Evolutionary conservation across 2,888 invertebrate species (phyloP), one percentile per base, ranked within the genome.

Genomic region (Coleophora flavipennella): DNA sequence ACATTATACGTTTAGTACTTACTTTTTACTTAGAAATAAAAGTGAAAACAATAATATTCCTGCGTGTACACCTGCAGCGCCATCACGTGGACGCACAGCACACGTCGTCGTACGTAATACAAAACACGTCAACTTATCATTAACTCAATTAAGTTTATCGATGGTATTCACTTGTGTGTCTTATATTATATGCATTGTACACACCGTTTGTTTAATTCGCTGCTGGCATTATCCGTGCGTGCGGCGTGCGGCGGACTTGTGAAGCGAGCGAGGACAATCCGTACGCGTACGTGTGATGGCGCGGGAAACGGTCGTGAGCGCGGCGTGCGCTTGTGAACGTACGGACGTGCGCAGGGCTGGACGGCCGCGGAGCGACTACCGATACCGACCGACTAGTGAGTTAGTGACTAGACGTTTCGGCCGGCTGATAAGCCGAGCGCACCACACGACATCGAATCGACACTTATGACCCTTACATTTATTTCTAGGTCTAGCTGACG

Each of bases 41-140:
- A 73, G 55, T 61, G 59, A 71, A 71, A 73, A 74, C 60, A 70
- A 67, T 62, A 67, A 67, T 61, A 50, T 55, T 72, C 72, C 72
- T 62, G n/a, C n/a, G n/a, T n/a, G 66, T 52, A 52, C 57, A 60
- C 66, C 65, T 50, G 71, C 71, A 77, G 78, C 79, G 74, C 76
- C 64, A 73, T 79, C 77, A 79, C 74, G 77, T 66, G 73, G 59
- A 54, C 57, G 60, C 63, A 68, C 70, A 67, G n/a, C n/a, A n/a
- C n/a, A n/a, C n/a, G n/a, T n/a, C 67, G 60, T 62, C 59, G 50
- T 57, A 55, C n/a, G n/a, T 20, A 20, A 20, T 57, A 51, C 57
- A 53, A 43, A 50, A 65, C 74, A 71, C 78, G 75, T 70, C 65
- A 72, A 73, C 61, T 70, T 67, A 73, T 74, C 68, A 66, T 70